phyloP scores from a whole-genome alignment of 2,888 invertebrate species.

The Apodemia hepburni region DNA sequence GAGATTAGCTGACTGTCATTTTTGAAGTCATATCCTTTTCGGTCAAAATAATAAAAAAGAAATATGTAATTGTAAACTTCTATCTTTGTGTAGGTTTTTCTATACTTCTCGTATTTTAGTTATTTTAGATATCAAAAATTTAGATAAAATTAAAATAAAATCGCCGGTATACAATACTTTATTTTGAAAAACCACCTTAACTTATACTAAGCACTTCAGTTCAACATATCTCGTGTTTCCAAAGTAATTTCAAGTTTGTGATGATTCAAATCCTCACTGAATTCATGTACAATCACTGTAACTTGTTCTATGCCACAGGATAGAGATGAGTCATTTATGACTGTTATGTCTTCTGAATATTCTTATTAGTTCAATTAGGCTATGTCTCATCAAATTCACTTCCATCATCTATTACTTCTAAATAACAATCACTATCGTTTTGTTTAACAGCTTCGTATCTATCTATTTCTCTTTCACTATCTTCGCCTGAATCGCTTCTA shows the following conservation, averaged over 20 bases:
- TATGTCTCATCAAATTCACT: conserved; percentile 47
- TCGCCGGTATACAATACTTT: too few relatives aligned
- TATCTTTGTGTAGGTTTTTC: too few relatives aligned
- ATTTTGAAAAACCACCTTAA: not conserved
- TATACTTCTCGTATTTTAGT: too few relatives aligned
- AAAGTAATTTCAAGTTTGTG: not conserved
- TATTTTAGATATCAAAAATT: too few relatives aligned
- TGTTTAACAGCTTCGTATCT: conserved; percentile 48
- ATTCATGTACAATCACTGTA: not conserved
- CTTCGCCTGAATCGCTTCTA: conserved; percentile 46
- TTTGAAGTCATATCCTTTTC: too few relatives aligned
- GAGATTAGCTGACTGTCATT: too few relatives aligned
- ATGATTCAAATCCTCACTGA: not conserved
- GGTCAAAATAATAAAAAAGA: too few relatives aligned
- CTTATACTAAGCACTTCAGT: not conserved
- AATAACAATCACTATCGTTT: conserved; percentile 59
- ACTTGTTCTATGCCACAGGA: conserved; percentile 1
- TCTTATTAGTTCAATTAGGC: not conserved
- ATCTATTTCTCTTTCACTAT: conserved; percentile 41
- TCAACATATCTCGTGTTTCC: not conserved
- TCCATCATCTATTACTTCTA: conserved; percentile 70
- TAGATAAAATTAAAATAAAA: too few relatives aligned
- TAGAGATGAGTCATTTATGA: conserved; percentile 4
- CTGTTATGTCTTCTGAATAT: conserved; percentile 10
- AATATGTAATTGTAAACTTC: too few relatives aligned